Evolutionary conservation across 2,113 vertebrate species (phyloP).

Genomic region (Psettodes erumei): DNA sequence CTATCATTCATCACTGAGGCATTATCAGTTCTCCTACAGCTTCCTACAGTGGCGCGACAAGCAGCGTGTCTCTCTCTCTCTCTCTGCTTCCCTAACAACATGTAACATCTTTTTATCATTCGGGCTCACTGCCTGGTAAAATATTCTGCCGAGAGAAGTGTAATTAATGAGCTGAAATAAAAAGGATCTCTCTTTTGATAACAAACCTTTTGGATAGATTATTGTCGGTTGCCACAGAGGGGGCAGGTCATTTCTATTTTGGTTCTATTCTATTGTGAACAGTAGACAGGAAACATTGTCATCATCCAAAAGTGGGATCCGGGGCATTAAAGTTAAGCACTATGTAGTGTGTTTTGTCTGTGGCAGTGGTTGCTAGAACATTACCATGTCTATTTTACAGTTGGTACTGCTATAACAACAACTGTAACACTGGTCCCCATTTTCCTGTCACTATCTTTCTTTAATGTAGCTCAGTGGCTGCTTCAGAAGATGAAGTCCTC

Average conservation of each 20-base stretch:
- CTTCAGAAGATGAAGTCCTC: background rate
- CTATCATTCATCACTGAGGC: slow-evolving; percentile 64
- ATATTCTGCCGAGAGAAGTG: slow-evolving; percentile 9
- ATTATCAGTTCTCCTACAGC: slow-evolving; percentile 59
- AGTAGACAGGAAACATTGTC: background rate
- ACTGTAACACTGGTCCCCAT: background rate
- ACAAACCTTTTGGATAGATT: slow-evolving; percentile 15
- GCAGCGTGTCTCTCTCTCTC: background rate
- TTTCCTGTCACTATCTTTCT: background rate
- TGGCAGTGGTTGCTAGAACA: fast-evolving
- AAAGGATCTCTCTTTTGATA: slow-evolving; percentile 10
- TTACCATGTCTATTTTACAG: background rate
- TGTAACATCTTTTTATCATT: slow-evolving; percentile 29
- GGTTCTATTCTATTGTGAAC: background rate
- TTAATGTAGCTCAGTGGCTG: background rate
- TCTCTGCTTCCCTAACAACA: slow-evolving; percentile 16
- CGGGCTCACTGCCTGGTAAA: background rate
- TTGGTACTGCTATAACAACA: background rate
- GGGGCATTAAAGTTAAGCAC: slow-evolving; percentile 10
- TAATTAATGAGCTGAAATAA: slow-evolving; percentile 45
- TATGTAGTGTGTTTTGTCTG: background rate
- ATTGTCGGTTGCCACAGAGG: background rate
- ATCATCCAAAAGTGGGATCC: background rate
- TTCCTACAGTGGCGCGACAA: slow-evolving; percentile 27
- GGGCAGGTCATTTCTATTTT: background rate